Evolutionary conservation across 2,113 vertebrate species (phyloP), one percentile per base, ranked within the genome.

Genomic region (Eulemur rufifrons): DNA sequence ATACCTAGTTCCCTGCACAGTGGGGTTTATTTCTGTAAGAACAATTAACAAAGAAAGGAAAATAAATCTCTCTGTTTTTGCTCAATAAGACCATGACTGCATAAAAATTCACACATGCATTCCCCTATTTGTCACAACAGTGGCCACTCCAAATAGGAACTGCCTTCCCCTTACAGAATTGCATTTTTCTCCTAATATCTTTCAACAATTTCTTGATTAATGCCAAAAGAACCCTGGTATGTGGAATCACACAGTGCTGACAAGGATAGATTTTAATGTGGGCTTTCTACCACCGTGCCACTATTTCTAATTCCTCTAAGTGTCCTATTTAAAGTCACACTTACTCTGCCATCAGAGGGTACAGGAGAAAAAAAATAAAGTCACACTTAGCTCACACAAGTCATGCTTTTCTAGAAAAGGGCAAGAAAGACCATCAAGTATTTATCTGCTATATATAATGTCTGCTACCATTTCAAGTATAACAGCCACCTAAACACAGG

Each of bases 281-380:
- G 81, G 82, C 34, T 89, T 92, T 97, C 81, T 74, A n/a, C 14
- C 37, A 92, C 80, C 3, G 1, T 52, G n/a, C 25, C 27, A 69
- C 64, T 77, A 69, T 83, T 91, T 94, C 42, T 86, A 59, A 93
- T 86, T 89, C 69, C 27, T 95, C 21, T 21, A 37, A 37, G 32
- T 4, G n/a, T 84, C 73, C 61, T 89, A 82, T 84, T 97, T 97
- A 96, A 96, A 97, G 68, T 61, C 66, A 82, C 20, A 17, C 56
- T 95, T 84, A 82, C 61, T 63, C 61, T 63, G 27, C 25, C 61
- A 12, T 63, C 54, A 56, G 54, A 56, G 20, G 54, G 20, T 13
- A 63, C 27, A 29, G 27, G 27, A 63, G 61, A 63, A 63, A 63
- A 29, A 63, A 63, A 63, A 61, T 97, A 95, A 96, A 97, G 68